phyloP scores from a whole-genome alignment of 1,140 invertebrate genomes.

The Antheraea pernyi region DNA sequence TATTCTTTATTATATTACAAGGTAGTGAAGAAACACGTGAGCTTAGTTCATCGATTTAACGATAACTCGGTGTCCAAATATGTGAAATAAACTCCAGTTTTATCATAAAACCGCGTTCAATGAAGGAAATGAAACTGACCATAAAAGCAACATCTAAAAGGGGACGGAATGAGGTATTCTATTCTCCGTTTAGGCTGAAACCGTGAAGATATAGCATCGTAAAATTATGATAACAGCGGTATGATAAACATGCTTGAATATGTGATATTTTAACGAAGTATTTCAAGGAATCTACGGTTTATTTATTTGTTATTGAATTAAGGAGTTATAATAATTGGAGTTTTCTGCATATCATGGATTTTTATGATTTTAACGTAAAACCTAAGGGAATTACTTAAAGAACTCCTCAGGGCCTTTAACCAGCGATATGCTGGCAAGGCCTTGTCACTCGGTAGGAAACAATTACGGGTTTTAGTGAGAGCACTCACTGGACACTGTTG shows the following conservation, averaged over 20 bases:
- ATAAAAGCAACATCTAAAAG: constrained; percentile 22
- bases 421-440: no score
- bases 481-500: no score
- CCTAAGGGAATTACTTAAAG: no score
- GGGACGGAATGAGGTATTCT: constrained; percentile 8
- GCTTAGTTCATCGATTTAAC: constrained; percentile 32
- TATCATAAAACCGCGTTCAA: constrained; percentile 45
- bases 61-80: constrained; percentile 41
- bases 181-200: constrained; percentile 7
- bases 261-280: neutral
- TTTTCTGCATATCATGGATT: no score
- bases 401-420: no score
- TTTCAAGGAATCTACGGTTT: neutral
- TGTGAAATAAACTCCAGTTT: constrained; percentile 41
- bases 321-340: no score
- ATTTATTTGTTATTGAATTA: no score
- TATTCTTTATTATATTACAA: neutral
- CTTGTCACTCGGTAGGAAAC: no score
- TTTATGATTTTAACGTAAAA: no score
- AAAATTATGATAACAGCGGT: constrained; percentile 17
- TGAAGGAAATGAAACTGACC: constrained; percentile 44
- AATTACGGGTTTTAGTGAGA: no score
- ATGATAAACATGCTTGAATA: constrained; percentile 12
- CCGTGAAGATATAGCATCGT: constrained; percentile 20
- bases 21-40: constrained; percentile 6